phyloP scores from a whole-genome alignment of 2,888 invertebrate genomes.

The Baccha elongata region DNA sequence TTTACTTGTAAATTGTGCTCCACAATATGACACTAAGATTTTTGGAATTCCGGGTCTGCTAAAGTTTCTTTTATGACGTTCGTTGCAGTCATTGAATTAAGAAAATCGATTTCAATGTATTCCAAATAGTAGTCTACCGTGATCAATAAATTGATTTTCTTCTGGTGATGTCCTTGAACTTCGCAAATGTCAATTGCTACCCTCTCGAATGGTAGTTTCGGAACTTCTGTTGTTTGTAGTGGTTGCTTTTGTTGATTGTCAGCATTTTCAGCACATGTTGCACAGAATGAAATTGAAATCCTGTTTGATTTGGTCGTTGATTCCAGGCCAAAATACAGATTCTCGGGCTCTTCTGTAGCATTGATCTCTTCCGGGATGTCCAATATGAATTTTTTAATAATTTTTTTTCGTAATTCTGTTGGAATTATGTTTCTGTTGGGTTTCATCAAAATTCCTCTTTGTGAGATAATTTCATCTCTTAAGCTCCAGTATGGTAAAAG shows the following conservation, averaged over 20 bases:
- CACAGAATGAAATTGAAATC: background rate
- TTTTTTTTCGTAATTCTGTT: background rate
- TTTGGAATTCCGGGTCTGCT: slow-evolving; percentile 12
- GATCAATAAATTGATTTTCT: slow-evolving; percentile 4
- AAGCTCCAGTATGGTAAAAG: slow-evolving; percentile 3
- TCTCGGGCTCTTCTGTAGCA: background rate
- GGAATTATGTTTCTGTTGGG: background rate
- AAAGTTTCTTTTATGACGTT: slow-evolving; percentile 11
- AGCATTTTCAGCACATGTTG: slow-evolving; percentile 1
- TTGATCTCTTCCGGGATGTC: slow-evolving; percentile 1
- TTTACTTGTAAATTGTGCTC: background rate
- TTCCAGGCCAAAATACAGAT: background rate
- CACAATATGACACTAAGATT: slow-evolving; percentile 10
- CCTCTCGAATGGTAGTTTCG: background rate
- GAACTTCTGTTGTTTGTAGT: background rate
- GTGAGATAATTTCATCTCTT: background rate
- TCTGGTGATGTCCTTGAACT: slow-evolving; percentile 6
- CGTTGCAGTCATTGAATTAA: background rate
- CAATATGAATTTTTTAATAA: background rate
- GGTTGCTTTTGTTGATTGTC: background rate
- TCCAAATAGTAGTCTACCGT: slow-evolving; percentile 6
- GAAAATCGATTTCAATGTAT: slow-evolving; percentile 8
- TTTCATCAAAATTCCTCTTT: slow-evolving; percentile 5
- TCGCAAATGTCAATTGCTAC: background rate
- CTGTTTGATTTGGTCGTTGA: background rate